phyloP scores from a whole-genome alignment of 2,797 vertebrate genomes.

The Chaetophractus vellerosus region DNA sequence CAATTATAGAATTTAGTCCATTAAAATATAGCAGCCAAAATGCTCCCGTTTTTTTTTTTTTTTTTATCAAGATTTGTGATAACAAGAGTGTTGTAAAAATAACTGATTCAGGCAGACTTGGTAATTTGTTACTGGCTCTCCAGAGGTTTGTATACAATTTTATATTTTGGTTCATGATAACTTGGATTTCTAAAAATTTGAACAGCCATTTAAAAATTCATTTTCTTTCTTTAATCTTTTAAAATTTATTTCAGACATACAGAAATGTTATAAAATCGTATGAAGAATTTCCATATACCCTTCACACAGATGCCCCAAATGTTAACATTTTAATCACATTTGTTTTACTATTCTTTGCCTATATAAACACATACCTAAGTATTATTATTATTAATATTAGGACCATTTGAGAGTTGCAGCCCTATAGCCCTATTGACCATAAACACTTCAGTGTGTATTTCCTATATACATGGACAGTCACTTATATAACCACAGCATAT shows the following conservation, averaged over 20 bases:
- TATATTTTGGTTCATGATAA: constrained; percentile 12
- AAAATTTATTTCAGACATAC: neutral
- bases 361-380: neutral
- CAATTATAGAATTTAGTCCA: constrained; percentile 39
- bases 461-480: too few relatives aligned
- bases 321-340: neutral
- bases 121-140: neutral
- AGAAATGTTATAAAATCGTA: neutral
- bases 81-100: neutral
- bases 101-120: neutral
- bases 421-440: too few relatives aligned
- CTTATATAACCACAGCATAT: too few relatives aligned
- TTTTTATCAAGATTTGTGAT: neutral
- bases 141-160: neutral
- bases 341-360: neutral
- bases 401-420: too few relatives aligned
- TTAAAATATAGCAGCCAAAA: neutral
- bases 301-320: neutral
- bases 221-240: neutral
- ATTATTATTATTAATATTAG: too few relatives aligned
- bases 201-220: neutral
- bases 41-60: neutral
- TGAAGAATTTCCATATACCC: neutral
- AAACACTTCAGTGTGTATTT: too few relatives aligned
- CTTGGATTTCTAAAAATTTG: neutral